Percentiles rank a stretch among this genome's conserved stretches.
Conservation (phyloP, 2,888 invertebrate genomes). For the Diploptera punctata region DNA sequence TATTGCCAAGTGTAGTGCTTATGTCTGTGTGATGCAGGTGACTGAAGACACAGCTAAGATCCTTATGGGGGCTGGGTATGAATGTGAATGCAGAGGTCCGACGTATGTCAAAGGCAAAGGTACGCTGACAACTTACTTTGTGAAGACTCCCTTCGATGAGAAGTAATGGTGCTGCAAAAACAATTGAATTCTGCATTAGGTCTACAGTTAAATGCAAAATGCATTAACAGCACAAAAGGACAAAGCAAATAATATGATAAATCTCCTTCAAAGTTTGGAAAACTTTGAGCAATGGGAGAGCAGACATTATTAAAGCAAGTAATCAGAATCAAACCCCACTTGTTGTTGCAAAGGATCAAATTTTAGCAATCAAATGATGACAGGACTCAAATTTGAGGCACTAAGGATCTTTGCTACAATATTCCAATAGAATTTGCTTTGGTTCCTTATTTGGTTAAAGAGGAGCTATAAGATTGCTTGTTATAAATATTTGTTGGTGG, state of each 20-base stretch:
- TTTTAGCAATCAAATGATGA: no score
- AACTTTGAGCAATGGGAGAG: background rate
- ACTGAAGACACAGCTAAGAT: conserved; percentile 85
- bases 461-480: no score
- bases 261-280: background rate
- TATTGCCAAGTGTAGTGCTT: background rate
- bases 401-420: no score
- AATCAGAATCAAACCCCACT: no score
- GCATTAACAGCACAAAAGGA: background rate
- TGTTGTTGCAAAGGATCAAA: no score
- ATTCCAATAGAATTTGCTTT: no score
- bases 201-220: background rate
- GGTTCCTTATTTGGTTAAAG: no score
- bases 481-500: no score
- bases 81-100: conserved; percentile 89
- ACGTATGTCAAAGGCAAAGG: conserved; percentile 96
- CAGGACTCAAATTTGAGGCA: no score
- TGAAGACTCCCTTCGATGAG: conserved; percentile 81
- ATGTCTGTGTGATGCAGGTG: conserved; percentile 59
- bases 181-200: no score
- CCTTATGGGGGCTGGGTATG: conserved; percentile 83
- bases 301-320: background rate
- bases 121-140: conserved; percentile 87
- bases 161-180: conserved; percentile 49
- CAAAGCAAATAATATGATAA: no score